A percentile compares a stretch with the other conserved stretches of the same genome.
These are phyloP conservation scores for Neoaliturus tenellus DNA, from an alignment of 2,888 invertebrate species.

Conservation along the genomic window DNA sequence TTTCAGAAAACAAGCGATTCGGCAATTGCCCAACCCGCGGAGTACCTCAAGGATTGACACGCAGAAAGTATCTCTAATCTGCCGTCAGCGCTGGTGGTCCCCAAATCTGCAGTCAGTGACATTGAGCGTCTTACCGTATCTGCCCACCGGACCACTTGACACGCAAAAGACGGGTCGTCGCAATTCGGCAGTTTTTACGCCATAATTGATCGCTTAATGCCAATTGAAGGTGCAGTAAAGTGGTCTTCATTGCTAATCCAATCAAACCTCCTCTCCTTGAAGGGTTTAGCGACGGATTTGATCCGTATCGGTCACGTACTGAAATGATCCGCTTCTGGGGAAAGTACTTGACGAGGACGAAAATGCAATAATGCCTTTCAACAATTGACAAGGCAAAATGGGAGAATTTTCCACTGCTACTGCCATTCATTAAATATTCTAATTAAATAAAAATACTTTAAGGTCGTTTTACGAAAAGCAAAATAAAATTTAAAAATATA, in stretches of 20 bases:
- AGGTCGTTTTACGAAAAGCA: too few species aligned
- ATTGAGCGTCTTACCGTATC: background rate
- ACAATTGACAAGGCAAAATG: too few species aligned
- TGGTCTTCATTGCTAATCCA: slow-evolving; percentile 24
- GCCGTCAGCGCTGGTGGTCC: background rate
- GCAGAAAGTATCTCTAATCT: slow-evolving; percentile 26
- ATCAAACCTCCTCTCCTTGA: background rate
- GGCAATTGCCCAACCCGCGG: background rate
- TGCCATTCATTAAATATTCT: too few species aligned
- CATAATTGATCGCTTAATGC: slow-evolving; percentile 18
- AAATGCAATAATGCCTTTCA: too few species aligned
- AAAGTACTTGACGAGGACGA: background rate
- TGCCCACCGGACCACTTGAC: background rate
- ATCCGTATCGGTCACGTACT: background rate
- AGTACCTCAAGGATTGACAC: background rate
- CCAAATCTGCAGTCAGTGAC: background rate
- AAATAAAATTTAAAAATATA: too few species aligned
- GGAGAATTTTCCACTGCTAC: too few species aligned
- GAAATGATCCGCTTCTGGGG: background rate
- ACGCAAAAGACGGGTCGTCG: background rate
- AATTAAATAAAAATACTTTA: too few species aligned
- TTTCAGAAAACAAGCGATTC: background rate
- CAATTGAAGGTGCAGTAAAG: slow-evolving; percentile 27
- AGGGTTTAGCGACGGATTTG: background rate
- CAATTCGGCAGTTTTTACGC: background rate